Evolutionary conservation across 2,797 vertebrate species (phyloP), one percentile per base, ranked within the genome.

Genomic region (Odontamblyopus rebecca): DNA sequence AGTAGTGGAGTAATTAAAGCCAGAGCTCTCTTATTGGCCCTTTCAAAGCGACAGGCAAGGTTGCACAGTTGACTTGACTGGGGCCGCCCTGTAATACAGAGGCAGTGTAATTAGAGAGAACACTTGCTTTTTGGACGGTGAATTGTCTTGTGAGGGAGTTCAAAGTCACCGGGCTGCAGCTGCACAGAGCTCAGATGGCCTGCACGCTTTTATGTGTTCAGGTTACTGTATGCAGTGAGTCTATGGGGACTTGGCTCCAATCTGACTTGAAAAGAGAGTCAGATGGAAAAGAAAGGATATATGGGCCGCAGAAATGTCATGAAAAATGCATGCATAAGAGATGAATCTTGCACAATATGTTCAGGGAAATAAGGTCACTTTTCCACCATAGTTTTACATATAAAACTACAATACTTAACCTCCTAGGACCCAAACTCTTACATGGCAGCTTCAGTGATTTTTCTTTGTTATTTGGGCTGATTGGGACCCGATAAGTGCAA

Each of bases 131-230:
- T 88, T 82, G 90, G 88, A 89, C 82, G 83, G 81, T 83, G 82
- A 91, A 92, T 91, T 91, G 90, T 89, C 86, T 91, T 91, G 88
- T 88, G 81, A 86, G 88, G 86, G 83, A 81, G 84, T 92, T 92
- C 89, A 93, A 92, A 93, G 89, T 29, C 77, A 80, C 79, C 68
- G 74, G 72, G 41, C 41, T 54, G 82, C 85, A 89, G 86, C 90
- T 89, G 86, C 82, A 79, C 54, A 6, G 66, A 84, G 73, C 66
- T 72, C 27, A 71, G 60, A 54, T 76, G 66, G 80, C 78, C 73
- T 54, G 66, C 26, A 26, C 78, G 38, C 67, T 66, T 73, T 69
- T 62, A 80, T 82, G 75, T 82, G 79, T 75, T 35, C 32, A 80
- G 68, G 84, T 80, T 41, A 68, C 51, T 41, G 67, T 57, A 68